phyloP scores from a whole-genome alignment of 2,797 vertebrate species.

The Pipistrellus pipistrellus region DNA sequence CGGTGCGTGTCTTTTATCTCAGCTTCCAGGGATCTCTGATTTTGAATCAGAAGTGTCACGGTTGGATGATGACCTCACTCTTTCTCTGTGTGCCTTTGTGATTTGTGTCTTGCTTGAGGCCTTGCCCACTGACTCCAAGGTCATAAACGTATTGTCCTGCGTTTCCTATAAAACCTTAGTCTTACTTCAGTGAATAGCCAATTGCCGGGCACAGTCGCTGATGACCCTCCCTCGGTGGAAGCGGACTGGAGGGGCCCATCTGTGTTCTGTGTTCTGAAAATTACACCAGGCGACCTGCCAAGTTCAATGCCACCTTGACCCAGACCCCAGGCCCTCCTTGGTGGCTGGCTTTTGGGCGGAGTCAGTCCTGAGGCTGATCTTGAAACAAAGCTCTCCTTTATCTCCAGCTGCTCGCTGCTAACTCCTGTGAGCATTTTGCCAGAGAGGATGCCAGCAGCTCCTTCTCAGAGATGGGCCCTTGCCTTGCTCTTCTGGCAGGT shows the following conservation, averaged over 20 bases:
- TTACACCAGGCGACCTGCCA: neutral
- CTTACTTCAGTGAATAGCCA: neutral
- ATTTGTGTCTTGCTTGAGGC: neutral
- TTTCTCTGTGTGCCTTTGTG: neutral
- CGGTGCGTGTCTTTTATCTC: neutral
- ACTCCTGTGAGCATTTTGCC: constrained; percentile 41
- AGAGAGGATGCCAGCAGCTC: constrained; percentile 14
- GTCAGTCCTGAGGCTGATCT: neutral
- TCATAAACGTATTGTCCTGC: neutral
- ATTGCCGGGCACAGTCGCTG: neutral
- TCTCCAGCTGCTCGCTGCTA: constrained; percentile 57
- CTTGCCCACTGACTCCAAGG: neutral
- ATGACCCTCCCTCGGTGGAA: neutral
- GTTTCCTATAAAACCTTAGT: neutral
- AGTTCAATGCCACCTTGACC: neutral
- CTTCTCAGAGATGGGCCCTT: neutral
- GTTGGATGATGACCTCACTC: neutral
- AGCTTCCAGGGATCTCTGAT: neutral
- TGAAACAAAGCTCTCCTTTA: constrained; percentile 37
- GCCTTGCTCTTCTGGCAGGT: neutral
- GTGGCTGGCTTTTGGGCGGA: neutral
- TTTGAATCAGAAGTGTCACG: neutral
- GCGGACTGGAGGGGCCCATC: neutral
- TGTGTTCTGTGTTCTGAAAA: neutral
- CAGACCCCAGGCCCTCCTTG: neutral